Base-by-base conservation (phyloP, 2,888 invertebrate genomes). In the Laothoe populi region DNA sequence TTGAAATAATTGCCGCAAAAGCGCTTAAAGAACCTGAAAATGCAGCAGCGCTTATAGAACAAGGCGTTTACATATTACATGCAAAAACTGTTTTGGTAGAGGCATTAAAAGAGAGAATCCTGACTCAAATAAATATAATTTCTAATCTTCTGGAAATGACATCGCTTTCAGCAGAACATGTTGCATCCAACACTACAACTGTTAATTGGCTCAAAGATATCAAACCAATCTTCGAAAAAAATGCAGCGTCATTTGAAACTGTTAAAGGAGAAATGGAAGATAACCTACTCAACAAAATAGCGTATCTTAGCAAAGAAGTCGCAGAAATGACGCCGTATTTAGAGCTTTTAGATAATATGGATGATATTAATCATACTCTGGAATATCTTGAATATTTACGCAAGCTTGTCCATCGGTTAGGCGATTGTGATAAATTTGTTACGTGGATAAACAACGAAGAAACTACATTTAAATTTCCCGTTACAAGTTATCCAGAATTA, bases 381-480 rank as follows among this genome's bases (percentile, higher is more conserved):
- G 96, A 97, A 74, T 98, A 98, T 82, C 94, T 96, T 40, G 95
- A 96, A 80, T 95, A 96, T 74, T 93, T 98, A 70, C 94, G 96
- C 61, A 95, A 95, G 69, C 95, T 97, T 53, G 95, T 96, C 63
- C 95, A 96, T 73, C 94, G 96, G 64, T 88, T 99, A 57, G 94
- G 95, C 64, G 95, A 95, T 21, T 96, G 97, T 74, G 95, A 96
- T 73, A 95, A 95, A 70, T 94, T 96, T 70, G 96, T 97, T 19
- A 84, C 89, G 4, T 98, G 97, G 97, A 98, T 98, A 59, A 98
- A 98, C 86, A 95, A 95, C 71, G 98, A 99, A 91, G 98, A 99
- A 89, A 88, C 91, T 4, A 94, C 98, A 11, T 96, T 98, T 76
- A 97, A 98, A 79, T 96, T 97, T 79, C 96, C 96, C 1, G 82